Conservation (phyloP, 2,888 invertebrate species). For the Epinotia demarniana region DNA sequence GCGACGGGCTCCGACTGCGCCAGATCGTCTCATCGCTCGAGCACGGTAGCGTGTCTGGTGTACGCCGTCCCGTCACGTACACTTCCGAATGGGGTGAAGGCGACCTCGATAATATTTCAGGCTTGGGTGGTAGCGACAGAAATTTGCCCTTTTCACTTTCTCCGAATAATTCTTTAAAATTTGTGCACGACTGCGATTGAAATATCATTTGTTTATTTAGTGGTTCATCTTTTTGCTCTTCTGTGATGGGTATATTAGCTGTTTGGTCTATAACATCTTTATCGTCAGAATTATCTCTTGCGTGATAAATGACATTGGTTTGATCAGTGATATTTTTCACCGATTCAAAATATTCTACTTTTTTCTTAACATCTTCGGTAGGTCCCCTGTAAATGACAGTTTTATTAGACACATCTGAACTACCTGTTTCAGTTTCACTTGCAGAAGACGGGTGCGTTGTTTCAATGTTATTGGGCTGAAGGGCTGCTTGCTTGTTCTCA, state of each 20-base stretch:
- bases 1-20: slow-evolving; percentile 89
- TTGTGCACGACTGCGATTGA: slow-evolving; percentile 89
- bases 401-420: slow-evolving; percentile 89
- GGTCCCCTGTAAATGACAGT: slow-evolving; percentile 87
- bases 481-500: slow-evolving; percentile 48
- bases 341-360: slow-evolving; percentile 92
- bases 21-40: slow-evolving; percentile 88
- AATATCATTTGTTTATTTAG: slow-evolving; percentile 71
- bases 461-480: slow-evolving; percentile 51
- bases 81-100: slow-evolving; percentile 83
- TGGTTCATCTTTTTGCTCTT: slow-evolving; percentile 56
- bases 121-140: slow-evolving; percentile 80
- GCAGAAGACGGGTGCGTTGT: slow-evolving; percentile 77
- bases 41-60: slow-evolving; percentile 81
- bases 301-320: slow-evolving; percentile 79
- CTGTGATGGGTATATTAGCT: slow-evolving; percentile 47
- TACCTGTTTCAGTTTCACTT: slow-evolving; percentile 89
- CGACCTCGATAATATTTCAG: slow-evolving; percentile 77
- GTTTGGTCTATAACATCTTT: slow-evolving; percentile 69
- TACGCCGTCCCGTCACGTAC: slow-evolving; percentile 74
- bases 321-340: slow-evolving; percentile 83
- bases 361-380: slow-evolving; percentile 87
- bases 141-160: slow-evolving; percentile 87
- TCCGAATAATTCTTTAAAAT: slow-evolving; percentile 93
- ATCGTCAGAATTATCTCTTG: slow-evolving; percentile 80